Conservation (phyloP, 2,888 invertebrate species). For the Ceramica pisi region DNA sequence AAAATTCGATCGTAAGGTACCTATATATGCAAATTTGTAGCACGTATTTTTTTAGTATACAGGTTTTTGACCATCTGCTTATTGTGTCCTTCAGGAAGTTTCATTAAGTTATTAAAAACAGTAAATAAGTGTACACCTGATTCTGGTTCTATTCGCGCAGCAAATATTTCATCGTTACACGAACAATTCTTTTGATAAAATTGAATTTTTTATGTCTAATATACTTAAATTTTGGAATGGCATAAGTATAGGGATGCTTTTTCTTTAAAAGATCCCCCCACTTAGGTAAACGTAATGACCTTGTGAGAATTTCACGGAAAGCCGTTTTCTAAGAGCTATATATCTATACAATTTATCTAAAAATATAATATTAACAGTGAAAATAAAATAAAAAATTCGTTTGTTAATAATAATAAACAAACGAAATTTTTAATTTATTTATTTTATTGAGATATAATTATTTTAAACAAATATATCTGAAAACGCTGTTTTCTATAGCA, state of each 20-base stretch:
- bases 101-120: not conserved
- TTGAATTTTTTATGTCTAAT: not conserved
- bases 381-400: too few relatives aligned
- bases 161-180: slow-evolving; percentile 37
- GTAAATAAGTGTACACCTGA: not conserved
- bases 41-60: not conserved
- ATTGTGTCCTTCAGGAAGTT: slow-evolving; percentile 30
- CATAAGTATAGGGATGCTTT: not conserved
- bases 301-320: not conserved
- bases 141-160: slow-evolving; percentile 75
- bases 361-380: too few relatives aligned
- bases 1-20: not conserved
- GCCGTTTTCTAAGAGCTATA: not conserved
- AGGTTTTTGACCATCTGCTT: not conserved
- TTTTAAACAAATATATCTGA: too few relatives aligned
- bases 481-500: too few relatives aligned
- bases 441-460: too few relatives aligned
- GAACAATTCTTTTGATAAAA: not conserved
- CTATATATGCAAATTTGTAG: not conserved
- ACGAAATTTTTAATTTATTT: too few relatives aligned
- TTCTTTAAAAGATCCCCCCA: not conserved
- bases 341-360: too few relatives aligned
- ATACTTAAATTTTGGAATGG: not conserved
- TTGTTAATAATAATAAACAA: too few relatives aligned
- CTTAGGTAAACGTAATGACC: not conserved